Evolutionary conservation across 2,888 invertebrate genomes (phyloP).

Genomic region (Latrodectus hesperus): DNA sequence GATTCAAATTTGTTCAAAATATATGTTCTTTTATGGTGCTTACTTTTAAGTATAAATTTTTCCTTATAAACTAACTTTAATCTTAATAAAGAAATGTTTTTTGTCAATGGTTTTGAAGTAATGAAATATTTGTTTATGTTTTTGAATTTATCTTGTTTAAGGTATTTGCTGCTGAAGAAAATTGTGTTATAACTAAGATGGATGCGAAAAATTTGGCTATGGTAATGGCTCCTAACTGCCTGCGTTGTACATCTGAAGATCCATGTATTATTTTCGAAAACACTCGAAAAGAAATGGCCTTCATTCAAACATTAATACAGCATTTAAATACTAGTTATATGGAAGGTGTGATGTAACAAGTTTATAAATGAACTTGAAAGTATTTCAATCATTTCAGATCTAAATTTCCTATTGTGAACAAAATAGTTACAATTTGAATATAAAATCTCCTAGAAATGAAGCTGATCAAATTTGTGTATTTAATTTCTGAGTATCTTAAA

Average conservation of each 20-base stretch:
- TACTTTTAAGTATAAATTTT: background rate
- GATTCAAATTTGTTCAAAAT: background rate
- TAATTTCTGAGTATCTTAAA: no score
- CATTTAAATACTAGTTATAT: constrained; percentile 87
- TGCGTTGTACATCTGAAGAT: constrained; percentile 95
- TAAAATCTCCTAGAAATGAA: no score
- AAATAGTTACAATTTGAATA: no score
- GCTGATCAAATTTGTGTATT: no score
- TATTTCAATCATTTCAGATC: background rate
- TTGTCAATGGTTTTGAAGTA: background rate
- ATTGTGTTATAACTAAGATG: constrained; percentile 88
- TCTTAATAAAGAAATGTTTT: background rate
- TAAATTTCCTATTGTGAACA: no score
- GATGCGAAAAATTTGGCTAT: constrained; percentile 98
- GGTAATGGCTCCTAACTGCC: constrained; percentile 99
- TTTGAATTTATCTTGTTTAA: background rate
- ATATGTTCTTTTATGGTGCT: background rate
- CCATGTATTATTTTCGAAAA: constrained; percentile 95
- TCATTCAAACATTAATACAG: constrained; percentile 94
- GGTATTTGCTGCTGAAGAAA: constrained; percentile 70
- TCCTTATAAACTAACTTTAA: background rate
- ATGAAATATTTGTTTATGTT: background rate
- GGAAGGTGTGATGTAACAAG: constrained; percentile 75
- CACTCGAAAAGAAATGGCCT: constrained; percentile 98
- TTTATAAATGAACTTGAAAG: background rate